Percentiles rank a stretch among this genome's conserved stretches.
These are phyloP conservation scores for Diadumene lineata DNA, from an alignment of 92 coral and sea anemone genomes.

Conservation along the genomic window DNA sequence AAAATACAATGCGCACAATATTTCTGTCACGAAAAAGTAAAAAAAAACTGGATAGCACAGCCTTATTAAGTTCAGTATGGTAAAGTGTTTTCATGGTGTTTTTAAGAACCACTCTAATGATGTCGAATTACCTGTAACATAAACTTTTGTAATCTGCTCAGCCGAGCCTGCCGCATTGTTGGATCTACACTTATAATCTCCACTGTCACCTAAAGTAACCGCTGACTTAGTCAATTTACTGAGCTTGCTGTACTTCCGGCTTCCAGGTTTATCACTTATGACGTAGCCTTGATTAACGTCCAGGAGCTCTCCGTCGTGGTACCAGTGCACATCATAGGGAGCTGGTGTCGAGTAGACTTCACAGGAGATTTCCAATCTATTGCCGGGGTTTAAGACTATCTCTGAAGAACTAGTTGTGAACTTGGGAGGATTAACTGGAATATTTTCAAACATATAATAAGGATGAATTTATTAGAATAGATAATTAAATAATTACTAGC, in stretches of 20 bases:
- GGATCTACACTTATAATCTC: conserved; percentile 80
- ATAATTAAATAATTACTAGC: too few relatives aligned
- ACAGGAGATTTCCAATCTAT: conserved; percentile 62
- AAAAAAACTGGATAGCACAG: too few relatives aligned
- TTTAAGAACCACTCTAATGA: too few relatives aligned
- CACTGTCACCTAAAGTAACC: conserved; percentile 73
- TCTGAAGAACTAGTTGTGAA: conserved; percentile 30
- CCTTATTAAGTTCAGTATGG: too few relatives aligned
- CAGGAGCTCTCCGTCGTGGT: conserved; percentile 61
- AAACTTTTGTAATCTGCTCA: conserved; percentile 66
- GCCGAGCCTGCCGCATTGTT: conserved; percentile 77
- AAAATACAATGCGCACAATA: too few relatives aligned
- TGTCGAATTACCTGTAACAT: conserved; percentile 67
- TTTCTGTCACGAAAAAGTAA: too few relatives aligned
- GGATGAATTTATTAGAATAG: too few relatives aligned
- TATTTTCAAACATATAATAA: too few relatives aligned
- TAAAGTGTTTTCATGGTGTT: too few relatives aligned
- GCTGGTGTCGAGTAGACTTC: conserved; percentile 52
- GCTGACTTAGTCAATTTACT: conserved; percentile 39
- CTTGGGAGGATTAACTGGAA: conserved; percentile 32
- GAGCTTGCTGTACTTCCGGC: conserved; percentile 21
- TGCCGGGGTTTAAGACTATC: conserved; percentile 52
- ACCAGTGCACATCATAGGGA: conserved; percentile 72
- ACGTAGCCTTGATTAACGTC: conserved; percentile 43
- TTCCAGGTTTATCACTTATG: conserved; percentile 20